These are phyloP conservation scores for Tromatobia lineatoria DNA, from an alignment of 2,888 invertebrate species.

Conservation along the genomic window DNA sequence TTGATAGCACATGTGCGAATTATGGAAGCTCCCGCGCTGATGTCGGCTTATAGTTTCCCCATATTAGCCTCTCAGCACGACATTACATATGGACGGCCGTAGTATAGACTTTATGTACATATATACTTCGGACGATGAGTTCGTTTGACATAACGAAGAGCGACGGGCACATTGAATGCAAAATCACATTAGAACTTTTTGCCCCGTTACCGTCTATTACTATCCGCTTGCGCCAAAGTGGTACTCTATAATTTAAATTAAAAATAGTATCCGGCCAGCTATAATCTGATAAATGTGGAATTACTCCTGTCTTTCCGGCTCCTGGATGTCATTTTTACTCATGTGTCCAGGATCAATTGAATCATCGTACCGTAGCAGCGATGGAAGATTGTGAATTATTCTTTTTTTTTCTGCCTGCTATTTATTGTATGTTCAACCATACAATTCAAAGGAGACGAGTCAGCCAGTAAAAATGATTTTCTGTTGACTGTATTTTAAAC, in stretches of 20 bases:
- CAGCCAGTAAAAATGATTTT: too few relatives aligned
- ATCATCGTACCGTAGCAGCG: conserved; percentile 1
- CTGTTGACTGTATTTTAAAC: too few relatives aligned
- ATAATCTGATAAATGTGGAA: conserved; percentile 40
- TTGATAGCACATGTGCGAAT: conserved; percentile 36
- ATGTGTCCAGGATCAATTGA: neutral
- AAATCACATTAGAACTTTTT: conserved; percentile 45
- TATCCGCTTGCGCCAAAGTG: conserved; percentile 40
- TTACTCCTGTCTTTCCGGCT: neutral
- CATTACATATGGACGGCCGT: conserved; percentile 17
- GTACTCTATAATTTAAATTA: conserved; percentile 47
- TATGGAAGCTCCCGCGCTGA: conserved; percentile 55
- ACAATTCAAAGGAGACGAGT: too few relatives aligned
- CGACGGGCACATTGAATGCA: conserved; percentile 62
- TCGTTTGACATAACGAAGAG: conserved; percentile 63
- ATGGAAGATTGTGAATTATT: conserved; percentile 2
- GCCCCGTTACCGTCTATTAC: conserved; percentile 32
- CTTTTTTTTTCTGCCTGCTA: neutral
- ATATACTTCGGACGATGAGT: conserved; percentile 50
- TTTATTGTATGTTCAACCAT: neutral
- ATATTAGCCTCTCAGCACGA: conserved; percentile 9
- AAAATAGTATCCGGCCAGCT: conserved; percentile 36
- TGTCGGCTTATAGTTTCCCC: conserved; percentile 43
- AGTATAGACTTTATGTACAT: conserved; percentile 23
- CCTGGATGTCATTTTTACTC: neutral